Evolutionary conservation across 2,797 vertebrate genomes (phyloP).

Genomic region (Pygocentrus nattereri): DNA sequence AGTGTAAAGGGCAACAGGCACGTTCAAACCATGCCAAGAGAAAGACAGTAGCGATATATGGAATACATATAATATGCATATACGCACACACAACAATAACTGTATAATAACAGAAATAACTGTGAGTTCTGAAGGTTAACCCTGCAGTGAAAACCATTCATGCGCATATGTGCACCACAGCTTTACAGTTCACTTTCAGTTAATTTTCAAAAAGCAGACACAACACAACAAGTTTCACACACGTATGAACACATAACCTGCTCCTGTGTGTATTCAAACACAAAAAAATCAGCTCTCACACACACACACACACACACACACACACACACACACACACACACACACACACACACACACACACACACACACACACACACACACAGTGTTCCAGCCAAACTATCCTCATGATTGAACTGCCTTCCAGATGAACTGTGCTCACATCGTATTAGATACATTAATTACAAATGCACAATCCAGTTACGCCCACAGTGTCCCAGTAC

Average conservation of each 20-base stretch:
- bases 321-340: too few relatives aligned
- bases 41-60: too few relatives aligned
- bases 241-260: not conserved
- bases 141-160: not conserved
- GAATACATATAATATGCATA: too few relatives aligned
- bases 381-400: not conserved
- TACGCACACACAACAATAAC: too few relatives aligned
- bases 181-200: not conserved
- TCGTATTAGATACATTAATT: not conserved
- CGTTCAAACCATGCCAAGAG: too few relatives aligned
- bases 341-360: not conserved
- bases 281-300: not conserved
- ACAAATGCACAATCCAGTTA: conserved; percentile 4
- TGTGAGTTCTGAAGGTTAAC: too few relatives aligned
- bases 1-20: too few relatives aligned
- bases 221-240: not conserved
- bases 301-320: not conserved
- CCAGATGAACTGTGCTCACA: not conserved
- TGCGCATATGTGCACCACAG: not conserved
- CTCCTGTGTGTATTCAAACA: not conserved
- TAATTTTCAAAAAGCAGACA: not conserved
- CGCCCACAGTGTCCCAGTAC: not conserved
- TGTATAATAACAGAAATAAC: too few relatives aligned
- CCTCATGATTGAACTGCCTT: not conserved
- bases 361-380: not conserved